Base-by-base conservation (phyloP, 2,113 vertebrate genomes). In the Litocranius walleri region DNA sequence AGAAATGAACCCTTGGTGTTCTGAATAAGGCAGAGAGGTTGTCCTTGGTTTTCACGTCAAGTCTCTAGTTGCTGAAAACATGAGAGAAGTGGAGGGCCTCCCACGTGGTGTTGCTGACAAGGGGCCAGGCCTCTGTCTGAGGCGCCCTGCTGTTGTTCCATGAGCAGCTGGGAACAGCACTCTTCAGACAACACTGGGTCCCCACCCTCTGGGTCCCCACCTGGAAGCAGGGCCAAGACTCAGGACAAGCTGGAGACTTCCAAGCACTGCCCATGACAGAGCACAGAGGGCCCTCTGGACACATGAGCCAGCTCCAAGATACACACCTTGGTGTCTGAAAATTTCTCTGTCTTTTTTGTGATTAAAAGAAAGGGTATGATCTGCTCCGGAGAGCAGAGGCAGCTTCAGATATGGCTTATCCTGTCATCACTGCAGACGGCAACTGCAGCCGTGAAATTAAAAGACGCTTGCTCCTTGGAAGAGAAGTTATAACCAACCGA, bases 151-250 rank as follows among this genome's bases (percentile, higher is more conserved):
- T 11, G 5, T 1, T 50, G 30, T 12, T 23, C 56, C 7, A 33
- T 6, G 21, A 2, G 16, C n/a, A 4, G 11, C 56, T 15, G 0
- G 0, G 25, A 50, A 25, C 12, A 4, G 43, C 0, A 0, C 40
- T 10, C 7, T 29, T 36, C 57, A 7, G 21, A 21, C 29, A 1
- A 1, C 14, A 2, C 7, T 17, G 71, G 71, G 33, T 10, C 3
- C 50, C 74, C 43, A 0, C 2, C 48, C n/a, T 71, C n/a, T 16
- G 71, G 71, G 40, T 14, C 3, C 61, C 74, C 52, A 1, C 0
- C 30, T 3, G 23, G n/a, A 16, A 16, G 81, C n/a, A 15, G 15
- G 81, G n/a, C 27, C 40, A 0, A 52, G 67, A 40, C 7, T 6
- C 43, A 52, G 16, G 45, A 8, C 8, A 3, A 61, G 56, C 27